phyloP scores from a whole-genome alignment of 2,888 invertebrate genomes.

The Polyommatus iphigenia region DNA sequence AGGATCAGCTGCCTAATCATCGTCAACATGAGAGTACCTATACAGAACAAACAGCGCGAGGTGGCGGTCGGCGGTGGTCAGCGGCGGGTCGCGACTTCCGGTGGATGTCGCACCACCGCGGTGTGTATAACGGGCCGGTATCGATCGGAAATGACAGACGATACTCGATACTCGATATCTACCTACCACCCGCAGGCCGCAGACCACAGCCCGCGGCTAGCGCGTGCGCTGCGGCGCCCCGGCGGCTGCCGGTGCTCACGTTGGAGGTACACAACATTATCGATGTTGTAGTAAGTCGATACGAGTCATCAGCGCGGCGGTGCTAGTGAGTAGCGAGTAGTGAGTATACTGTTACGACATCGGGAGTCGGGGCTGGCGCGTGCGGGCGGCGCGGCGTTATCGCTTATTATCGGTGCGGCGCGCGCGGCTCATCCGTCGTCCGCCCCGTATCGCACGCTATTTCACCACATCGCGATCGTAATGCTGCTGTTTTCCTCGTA shows the following conservation, averaged over 20 bases:
- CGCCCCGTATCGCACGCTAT: neutral
- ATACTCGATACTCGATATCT: neutral
- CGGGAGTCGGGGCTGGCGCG: neutral
- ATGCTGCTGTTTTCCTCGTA: neutral
- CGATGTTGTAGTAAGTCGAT: neutral
- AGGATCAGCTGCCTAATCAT: neutral
- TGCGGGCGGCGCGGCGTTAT: neutral
- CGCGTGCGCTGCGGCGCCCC: neutral
- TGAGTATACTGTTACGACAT: neutral
- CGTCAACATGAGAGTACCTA: neutral
- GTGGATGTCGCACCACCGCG: slow-evolving; percentile 8
- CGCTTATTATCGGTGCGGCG: neutral
- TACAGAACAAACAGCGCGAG: neutral
- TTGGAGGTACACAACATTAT: neutral
- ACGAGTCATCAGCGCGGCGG: neutral
- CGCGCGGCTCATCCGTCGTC: slow-evolving; percentile 13
- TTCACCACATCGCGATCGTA: neutral
- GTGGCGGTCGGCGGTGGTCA: slow-evolving; percentile 11
- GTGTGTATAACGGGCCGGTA: neutral
- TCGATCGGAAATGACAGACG: neutral
- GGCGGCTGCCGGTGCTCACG: too few relatives aligned
- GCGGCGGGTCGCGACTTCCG: neutral
- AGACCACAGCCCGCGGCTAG: neutral
- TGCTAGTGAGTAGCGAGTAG: too few relatives aligned
- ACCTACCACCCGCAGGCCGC: neutral